Evolutionary conservation across 2,113 vertebrate species (phyloP), one percentile per base, ranked within the genome.

Genomic region (Neofelis nebulosa): DNA sequence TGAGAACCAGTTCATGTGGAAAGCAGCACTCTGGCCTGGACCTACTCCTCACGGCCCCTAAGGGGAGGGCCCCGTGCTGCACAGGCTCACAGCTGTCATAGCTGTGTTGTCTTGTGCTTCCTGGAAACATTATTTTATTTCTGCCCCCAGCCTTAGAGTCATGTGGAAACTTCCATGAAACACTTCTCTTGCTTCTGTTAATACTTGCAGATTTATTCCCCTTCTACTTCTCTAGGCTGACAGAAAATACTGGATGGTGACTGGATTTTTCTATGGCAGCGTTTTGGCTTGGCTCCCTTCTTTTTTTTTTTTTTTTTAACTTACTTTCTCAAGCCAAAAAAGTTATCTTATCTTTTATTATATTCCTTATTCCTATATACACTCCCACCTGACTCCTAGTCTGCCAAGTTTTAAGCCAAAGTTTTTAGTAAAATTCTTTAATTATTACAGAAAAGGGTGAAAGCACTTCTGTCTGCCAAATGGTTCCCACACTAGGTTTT

Each of bases 1-100:
- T 36, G 36, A 52, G 25, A 3, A 25, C 6, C n/a, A 41, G 31
- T 0, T 0, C 2, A 2, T 14, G 9, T 25, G 7, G 33, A 38
- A 61, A 16, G 18, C 45, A 25, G 41, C 15, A 3, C 3, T 2
- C 31, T 12, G 14, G n/a, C 15, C 3, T 14, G 61, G 21, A 18
- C 57, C 50, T 11, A 2, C 7, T 29, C 15, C 38, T 8, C 33
- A 7, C 3, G 12, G 55, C 10, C 14, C 84, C 15, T 2, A 4
- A 3, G 9, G 45, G 45, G 78, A 38, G 27, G 4, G 7, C 3
- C 3, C 19, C 5, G 3, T 0, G 18, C 6, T 25, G 50, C 25
- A 55, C 2, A 0, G 2, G 10, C 29, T 45, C 27, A 8, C n/a
- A 36, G 41, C 18, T 19, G 7, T 25, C 12, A 3, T 16, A 57